These are phyloP conservation scores for Heliconius cydno DNA, from an alignment of 2,888 invertebrate genomes.

Conservation along the genomic window DNA sequence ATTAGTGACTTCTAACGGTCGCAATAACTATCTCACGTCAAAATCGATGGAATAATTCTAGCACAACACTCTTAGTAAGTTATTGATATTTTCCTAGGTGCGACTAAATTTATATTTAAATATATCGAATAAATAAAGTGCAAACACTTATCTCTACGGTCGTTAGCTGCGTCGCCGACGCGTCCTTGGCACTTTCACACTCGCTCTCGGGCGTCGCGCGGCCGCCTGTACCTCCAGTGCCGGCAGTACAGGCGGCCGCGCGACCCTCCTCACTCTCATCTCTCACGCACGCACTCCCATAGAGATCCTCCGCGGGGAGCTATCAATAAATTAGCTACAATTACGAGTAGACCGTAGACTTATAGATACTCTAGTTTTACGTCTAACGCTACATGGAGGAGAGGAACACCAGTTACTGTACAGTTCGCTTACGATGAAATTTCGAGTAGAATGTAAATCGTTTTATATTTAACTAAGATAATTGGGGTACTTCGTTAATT, in stretches of 20 bases:
- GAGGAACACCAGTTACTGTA: constrained; percentile 83
- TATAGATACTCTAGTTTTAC: constrained; percentile 62
- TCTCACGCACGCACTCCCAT: constrained; percentile 54
- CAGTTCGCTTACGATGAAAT: constrained; percentile 66
- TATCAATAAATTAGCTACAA: constrained; percentile 67
- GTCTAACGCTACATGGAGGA: constrained; percentile 79
- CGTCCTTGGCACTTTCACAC: constrained; percentile 81
- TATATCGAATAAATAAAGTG: constrained; percentile 84
- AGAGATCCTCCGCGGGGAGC: constrained; percentile 60
- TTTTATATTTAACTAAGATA: constrained; percentile 71
- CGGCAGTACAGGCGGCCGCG: background rate
- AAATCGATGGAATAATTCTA: constrained; percentile 78
- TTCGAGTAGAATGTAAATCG: constrained; percentile 66
- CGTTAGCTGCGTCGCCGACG: constrained; percentile 77
- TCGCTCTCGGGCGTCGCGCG: constrained; percentile 55
- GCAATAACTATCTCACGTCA: constrained; percentile 76
- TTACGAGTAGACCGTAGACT: constrained; percentile 70
- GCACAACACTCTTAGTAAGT: constrained; percentile 84
- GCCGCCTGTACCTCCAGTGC: background rate
- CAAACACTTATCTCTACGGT: constrained; percentile 84
- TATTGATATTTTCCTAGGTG: constrained; percentile 84
- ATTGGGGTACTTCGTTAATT: constrained; percentile 65
- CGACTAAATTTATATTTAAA: constrained; percentile 82
- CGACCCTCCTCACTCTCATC: constrained; percentile 36
- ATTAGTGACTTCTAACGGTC: constrained; percentile 81